phyloP scores from a whole-genome alignment of 2,113 vertebrate species.

The Actinemys pallida region DNA sequence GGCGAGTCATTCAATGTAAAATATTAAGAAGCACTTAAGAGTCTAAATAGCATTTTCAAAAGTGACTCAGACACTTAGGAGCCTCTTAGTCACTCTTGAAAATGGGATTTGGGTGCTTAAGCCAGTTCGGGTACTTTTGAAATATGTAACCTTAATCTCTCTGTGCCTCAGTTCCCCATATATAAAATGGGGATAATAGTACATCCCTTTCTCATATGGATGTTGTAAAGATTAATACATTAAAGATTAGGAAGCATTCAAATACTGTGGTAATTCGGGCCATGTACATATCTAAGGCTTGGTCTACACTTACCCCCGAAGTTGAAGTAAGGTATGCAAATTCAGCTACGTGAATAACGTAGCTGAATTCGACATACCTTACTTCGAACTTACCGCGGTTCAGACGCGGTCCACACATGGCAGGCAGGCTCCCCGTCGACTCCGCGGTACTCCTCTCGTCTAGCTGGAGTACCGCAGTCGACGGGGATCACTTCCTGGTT shows the following conservation, averaged over 20 bases:
- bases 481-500: too few species aligned
- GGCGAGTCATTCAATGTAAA: neutral
- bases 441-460: too few species aligned
- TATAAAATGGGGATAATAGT: neutral
- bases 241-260: neutral
- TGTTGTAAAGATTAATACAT: neutral
- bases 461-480: too few species aligned
- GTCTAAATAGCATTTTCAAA: neutral
- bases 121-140: neutral
- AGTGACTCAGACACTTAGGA: neutral
- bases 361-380: too few species aligned
- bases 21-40: neutral
- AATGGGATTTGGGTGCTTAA: neutral
- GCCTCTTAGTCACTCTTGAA: neutral
- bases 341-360: too few species aligned
- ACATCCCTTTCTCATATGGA: neutral
- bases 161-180: neutral
- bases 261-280: neutral
- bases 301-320: too few species aligned
- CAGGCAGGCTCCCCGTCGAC: too few species aligned
- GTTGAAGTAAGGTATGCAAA: too few species aligned
- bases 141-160: neutral
- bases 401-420: too few species aligned
- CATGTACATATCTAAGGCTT: neutral
- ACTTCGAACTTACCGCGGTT: too few species aligned